These are phyloP conservation scores for Lomographa bimaculata DNA, from an alignment of 2,888 invertebrate genomes.

Conservation along the genomic window DNA sequence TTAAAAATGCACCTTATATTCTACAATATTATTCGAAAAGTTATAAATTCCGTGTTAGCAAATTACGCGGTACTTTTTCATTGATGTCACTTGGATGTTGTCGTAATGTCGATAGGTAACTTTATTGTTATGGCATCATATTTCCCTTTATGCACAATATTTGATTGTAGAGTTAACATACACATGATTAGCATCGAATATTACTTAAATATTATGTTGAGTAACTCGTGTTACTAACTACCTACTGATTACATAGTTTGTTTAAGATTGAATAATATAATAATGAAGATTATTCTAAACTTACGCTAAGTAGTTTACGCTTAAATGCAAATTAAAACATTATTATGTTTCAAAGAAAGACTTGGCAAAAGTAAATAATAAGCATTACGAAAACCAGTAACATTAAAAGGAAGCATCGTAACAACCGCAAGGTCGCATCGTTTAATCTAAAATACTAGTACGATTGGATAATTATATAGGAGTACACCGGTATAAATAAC, in stretches of 20 bases:
- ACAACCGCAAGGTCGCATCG: constrained; percentile 50
- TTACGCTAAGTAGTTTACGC: constrained; percentile 69
- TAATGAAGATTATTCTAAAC: constrained; percentile 53
- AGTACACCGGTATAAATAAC: constrained; percentile 67
- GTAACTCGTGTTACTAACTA: constrained; percentile 63
- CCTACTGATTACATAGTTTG: constrained; percentile 75
- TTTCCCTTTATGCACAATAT: constrained; percentile 33
- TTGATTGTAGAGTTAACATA: constrained; percentile 44
- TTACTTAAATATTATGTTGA: constrained; percentile 56
- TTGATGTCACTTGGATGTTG: constrained; percentile 14
- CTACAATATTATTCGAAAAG: constrained; percentile 67
- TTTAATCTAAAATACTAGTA: constrained; percentile 53
- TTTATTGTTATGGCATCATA: constrained; percentile 43
- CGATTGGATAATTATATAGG: constrained; percentile 33
- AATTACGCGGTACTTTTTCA: constrained; percentile 25
- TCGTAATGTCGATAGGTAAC: constrained; percentile 47
- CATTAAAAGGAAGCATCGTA: constrained; percentile 73
- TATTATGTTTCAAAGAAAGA: constrained; percentile 38
- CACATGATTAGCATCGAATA: constrained; percentile 51
- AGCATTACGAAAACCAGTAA: constrained; percentile 68
- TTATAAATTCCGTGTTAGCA: constrained; percentile 53
- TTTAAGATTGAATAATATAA: constrained; percentile 74
- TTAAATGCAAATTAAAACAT: constrained; percentile 70
- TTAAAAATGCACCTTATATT: constrained; percentile 74
- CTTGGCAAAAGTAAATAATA: constrained; percentile 68